Evolutionary conservation across 2,888 invertebrate genomes (phyloP).

Genomic region (Lapara coniferarum): DNA sequence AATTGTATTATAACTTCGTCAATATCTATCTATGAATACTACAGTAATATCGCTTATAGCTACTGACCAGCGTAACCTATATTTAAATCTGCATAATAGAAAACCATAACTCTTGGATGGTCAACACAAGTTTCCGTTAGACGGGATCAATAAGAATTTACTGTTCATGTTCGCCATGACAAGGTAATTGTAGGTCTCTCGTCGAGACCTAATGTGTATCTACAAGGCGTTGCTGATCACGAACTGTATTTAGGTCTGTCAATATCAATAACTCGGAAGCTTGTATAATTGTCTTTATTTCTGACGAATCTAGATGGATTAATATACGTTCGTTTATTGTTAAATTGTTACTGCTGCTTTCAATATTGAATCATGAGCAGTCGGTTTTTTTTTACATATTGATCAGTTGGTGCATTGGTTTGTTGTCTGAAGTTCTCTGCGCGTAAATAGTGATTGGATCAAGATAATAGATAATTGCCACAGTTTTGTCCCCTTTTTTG

Average conservation of each 20-base stretch:
- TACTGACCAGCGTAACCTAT: neutral
- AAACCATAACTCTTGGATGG: slow-evolving; percentile 21
- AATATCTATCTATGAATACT: too few species aligned
- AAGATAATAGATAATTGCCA: neutral
- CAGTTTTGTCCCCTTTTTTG: too few species aligned
- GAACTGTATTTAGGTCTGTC: slow-evolving; percentile 34
- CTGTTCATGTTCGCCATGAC: slow-evolving; percentile 11
- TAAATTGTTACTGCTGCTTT: neutral
- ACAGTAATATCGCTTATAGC: neutral
- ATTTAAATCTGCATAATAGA: slow-evolving; percentile 13
- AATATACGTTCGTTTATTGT: slow-evolving; percentile 1
- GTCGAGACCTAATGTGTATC: slow-evolving; percentile 19
- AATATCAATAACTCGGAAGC: slow-evolving; percentile 35
- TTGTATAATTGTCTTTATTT: slow-evolving; percentile 2
- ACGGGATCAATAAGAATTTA: slow-evolving; percentile 18
- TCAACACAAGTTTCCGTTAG: slow-evolving; percentile 11
- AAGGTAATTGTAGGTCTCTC: slow-evolving; percentile 20
- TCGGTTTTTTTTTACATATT: neutral
- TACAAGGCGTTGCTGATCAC: slow-evolving; percentile 37
- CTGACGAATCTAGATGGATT: neutral
- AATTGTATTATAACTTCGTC: too few species aligned
- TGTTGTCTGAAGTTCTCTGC: neutral
- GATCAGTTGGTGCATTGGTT: neutral
- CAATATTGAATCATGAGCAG: neutral
- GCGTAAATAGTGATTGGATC: neutral